A percentile compares a stretch with the other conserved stretches of the same genome.
Conservation (phyloP, 2,113 vertebrate species). For the Miniopterus natalensis region DNA sequence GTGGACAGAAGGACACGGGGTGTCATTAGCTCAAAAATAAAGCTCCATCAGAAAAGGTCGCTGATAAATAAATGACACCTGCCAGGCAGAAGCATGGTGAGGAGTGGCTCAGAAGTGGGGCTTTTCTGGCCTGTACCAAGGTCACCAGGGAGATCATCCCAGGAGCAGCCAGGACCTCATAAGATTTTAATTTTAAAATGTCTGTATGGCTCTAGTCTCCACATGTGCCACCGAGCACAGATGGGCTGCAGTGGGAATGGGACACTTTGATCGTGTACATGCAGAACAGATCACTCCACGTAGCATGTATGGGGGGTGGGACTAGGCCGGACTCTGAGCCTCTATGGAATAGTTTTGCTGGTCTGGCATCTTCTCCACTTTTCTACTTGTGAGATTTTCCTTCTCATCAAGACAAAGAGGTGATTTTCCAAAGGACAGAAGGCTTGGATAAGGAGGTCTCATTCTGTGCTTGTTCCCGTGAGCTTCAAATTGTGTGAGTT, state of each 20-base stretch:
- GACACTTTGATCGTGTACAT: rapidly evolving
- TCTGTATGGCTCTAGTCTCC: background rate
- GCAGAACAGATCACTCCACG: background rate
- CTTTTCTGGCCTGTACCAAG: constrained; percentile 52
- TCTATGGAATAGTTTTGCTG: background rate
- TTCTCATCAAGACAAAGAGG: background rate
- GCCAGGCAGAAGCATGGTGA: constrained; percentile 39
- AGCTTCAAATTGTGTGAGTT: background rate
- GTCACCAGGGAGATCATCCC: constrained; percentile 26
- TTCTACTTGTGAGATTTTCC: background rate
- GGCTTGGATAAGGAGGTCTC: background rate
- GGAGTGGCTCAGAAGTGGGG: constrained; percentile 34
- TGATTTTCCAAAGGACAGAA: background rate
- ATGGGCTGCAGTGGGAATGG: background rate
- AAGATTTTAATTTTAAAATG: constrained; percentile 36
- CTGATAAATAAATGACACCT: constrained; percentile 73
- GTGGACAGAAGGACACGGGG: background rate
- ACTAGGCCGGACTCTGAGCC: background rate
- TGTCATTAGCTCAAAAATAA: constrained; percentile 74
- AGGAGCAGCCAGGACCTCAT: constrained; percentile 20
- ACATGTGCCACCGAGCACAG: background rate
- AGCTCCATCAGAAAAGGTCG: constrained; percentile 78
- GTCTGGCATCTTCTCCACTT: background rate
- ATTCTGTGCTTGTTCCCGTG: background rate
- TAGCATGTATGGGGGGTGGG: background rate